A percentile compares a stretch with the other conserved stretches of the same genome.
Conservation (phyloP, 2,888 invertebrate genomes). For the Drosophila yooni region DNA sequence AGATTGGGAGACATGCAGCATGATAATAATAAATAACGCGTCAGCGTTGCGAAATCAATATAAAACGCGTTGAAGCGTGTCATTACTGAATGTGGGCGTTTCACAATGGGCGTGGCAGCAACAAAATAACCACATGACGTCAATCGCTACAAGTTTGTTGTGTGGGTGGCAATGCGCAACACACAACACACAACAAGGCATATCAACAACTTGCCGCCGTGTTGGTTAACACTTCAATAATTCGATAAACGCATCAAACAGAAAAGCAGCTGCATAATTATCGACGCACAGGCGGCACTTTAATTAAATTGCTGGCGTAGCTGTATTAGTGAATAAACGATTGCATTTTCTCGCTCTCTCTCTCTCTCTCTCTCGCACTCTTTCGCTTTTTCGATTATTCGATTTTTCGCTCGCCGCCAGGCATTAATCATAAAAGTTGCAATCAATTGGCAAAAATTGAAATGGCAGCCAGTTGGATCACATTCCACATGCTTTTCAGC, state of each 20-base stretch:
- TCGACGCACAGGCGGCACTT: conserved; percentile 55
- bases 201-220: conserved; percentile 74
- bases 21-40: conserved; percentile 72
- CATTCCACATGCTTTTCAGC: conserved; percentile 25
- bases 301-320: conserved; percentile 54
- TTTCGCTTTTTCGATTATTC: background rate
- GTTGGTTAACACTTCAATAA: conserved; percentile 79
- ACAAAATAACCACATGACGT: conserved; percentile 52
- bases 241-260: conserved; percentile 79
- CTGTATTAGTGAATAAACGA: conserved; percentile 40
- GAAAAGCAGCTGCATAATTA: conserved; percentile 78
- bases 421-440: conserved; percentile 70
- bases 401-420: background rate
- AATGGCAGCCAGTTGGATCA: conserved; percentile 48
- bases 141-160: conserved; percentile 46
- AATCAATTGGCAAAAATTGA: conserved; percentile 70
- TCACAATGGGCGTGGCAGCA: conserved; percentile 47
- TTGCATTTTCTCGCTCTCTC: conserved; percentile 2
- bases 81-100: conserved; percentile 54
- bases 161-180: conserved; percentile 24
- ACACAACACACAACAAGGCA: conserved; percentile 30
- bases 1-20: conserved; percentile 38
- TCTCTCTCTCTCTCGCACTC: background rate
- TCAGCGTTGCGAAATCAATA: conserved; percentile 72
- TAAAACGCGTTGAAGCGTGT: conserved; percentile 70